Conservation (phyloP, 2,113 vertebrate genomes). For the Sterrhoptilus dennistouni region DNA sequence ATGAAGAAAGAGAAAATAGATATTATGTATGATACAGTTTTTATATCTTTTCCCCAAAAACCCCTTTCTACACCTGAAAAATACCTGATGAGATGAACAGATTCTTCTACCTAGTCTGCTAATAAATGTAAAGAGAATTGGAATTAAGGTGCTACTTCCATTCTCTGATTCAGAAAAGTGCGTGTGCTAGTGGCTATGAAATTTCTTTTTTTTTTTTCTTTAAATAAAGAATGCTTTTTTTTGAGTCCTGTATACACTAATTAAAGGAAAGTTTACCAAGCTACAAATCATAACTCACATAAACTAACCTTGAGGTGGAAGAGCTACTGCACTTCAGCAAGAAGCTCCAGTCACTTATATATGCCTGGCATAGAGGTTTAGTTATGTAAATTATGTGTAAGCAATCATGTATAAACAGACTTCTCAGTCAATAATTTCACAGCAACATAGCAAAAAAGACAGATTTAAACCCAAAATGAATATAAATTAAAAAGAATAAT, state of each 20-base stretch:
- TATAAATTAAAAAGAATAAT: neutral
- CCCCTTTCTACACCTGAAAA: neutral
- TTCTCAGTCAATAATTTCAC: neutral
- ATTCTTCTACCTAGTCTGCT: neutral
- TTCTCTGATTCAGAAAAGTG: neutral
- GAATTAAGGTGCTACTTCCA: neutral
- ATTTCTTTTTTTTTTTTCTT: accelerated
- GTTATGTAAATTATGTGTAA: neutral
- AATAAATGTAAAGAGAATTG: neutral
- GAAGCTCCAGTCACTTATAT: neutral
- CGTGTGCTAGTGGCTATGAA: neutral
- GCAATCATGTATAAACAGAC: neutral
- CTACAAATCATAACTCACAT: neutral
- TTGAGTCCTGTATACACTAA: neutral
- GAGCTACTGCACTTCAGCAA: neutral
- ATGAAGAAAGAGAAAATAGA: neutral
- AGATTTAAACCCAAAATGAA: neutral
- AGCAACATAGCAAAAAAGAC: neutral
- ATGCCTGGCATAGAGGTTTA: neutral
- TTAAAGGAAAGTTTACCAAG: neutral
- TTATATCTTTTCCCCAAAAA: neutral
- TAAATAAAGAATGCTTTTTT: neutral
- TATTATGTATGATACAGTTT: neutral
- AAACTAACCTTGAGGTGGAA: neutral
- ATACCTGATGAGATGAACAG: neutral